Base-by-base conservation (phyloP, 30 jellyfish, hydroid and myxozoan species). In the Hydractinia symbiolongicarpus region DNA sequence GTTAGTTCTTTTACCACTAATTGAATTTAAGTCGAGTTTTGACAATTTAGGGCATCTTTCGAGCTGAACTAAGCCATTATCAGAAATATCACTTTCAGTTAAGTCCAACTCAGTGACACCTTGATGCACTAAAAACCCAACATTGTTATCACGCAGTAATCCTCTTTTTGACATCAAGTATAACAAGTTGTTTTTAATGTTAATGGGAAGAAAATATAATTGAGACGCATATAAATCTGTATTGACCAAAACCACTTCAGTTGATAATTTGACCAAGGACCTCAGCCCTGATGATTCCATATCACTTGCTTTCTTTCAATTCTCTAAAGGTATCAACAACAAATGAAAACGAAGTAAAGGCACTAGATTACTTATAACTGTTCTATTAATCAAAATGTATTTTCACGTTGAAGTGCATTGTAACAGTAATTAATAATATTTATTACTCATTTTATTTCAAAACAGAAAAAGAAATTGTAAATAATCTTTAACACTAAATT, bases 21-120 rank as follows among this genome's bases (percentile, higher is more conserved):
- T 62, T 61, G 90, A 84, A 74, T 86, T 86, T 7, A 86, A 44
- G 70, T 86, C 95, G 55, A 86, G 11, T 66, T 86, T 86, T 61
- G 69, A 60, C 61, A 86, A 49, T 7, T 61, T 53, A 55, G 57
- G 60, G 60, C 95, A 86, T 5, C 15, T 21, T 53, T 81, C 73
- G 2, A 86, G n/a, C 17, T 72, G 73, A 21, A 11, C 56, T 44
- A 86, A 70, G 5, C 90, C 95, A 11, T 30, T 79, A 67, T 86
- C 95, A 54, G 78, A 70, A 6, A 86, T 53, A 8, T 79, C 86
- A 6, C 88, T 77, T n/a, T 86, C 90, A 8, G 89, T 74, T 4
- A 86, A 82, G 55, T 86, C 95, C 70, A 86, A 54, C 40, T 86
- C 90, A 73, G 60, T 79, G 30, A 81, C 86, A 20, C 57, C 70